Evolutionary conservation across 2,888 invertebrate species (phyloP).

Genomic region (Pristionchus exspectatus): DNA sequence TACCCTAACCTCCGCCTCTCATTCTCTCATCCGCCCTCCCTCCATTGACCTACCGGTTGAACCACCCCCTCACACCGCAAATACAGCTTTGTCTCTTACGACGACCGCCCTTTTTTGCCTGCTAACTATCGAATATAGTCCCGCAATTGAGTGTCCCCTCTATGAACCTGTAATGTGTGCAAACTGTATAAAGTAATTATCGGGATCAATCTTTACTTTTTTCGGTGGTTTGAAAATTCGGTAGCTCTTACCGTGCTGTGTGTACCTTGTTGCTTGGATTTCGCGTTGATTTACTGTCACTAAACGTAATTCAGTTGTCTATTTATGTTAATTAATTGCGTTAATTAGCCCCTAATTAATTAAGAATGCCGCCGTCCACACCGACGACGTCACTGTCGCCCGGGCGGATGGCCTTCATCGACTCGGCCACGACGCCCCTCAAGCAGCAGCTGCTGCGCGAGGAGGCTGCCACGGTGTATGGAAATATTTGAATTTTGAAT

Average conservation of each 20-base stretch:
- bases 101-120: conserved; percentile 20
- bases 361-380: conserved; percentile 24
- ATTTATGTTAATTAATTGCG: background rate
- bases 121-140: background rate
- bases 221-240: background rate
- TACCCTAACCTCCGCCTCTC: background rate
- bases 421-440: conserved; percentile 35
- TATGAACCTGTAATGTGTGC: background rate
- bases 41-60: background rate
- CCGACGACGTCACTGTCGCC: conserved; percentile 29
- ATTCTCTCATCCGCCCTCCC: background rate
- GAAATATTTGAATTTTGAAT: background rate
- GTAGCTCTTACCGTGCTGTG: conserved; percentile 43
- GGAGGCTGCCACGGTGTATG: background rate
- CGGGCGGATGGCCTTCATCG: conserved; percentile 13
- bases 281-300: too few species aligned
- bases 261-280: conserved; percentile 5
- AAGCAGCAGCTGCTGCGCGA: background rate
- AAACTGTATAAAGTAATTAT: conserved; percentile 16
- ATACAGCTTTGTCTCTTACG: conserved; percentile 10
- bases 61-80: background rate
- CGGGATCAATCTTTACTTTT: background rate
- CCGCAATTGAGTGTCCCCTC: conserved; percentile 28
- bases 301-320: background rate
- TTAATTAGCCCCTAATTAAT: background rate